Base-by-base conservation (phyloP, 2,797 vertebrate species). In the Girardinus metallicus region DNA sequence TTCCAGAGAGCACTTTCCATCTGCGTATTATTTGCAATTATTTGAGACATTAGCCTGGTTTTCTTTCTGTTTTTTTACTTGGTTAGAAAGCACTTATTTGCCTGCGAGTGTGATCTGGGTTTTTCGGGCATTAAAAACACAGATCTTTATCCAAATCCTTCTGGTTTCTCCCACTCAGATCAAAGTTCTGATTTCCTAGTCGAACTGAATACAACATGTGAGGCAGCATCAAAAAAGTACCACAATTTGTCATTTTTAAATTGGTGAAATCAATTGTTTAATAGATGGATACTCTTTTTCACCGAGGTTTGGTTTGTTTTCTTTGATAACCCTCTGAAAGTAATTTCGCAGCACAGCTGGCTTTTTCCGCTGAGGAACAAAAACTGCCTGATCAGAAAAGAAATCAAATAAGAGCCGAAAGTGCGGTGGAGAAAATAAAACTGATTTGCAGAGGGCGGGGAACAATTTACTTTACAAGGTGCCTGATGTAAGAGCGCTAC, bases 381-480 rank as follows among this genome's bases (percentile, higher is more conserved):
- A 68, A 64, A 15, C 72, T 78, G 57, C 44, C 78, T 78, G 71
- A 84, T 47, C 62, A 53, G 31, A 71, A 77, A 53, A 1, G 2
- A 0, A 84, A 80, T 44, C 41, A 74, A 66, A 39, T n/a, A 70
- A 74, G 73, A 2, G 51, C 68, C 75, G 53, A 43, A 36, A 83
- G 60, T 81, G 0, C 68, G 75, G 44, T 21, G 36, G 57, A 18
- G 31, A 77, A 76, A 78, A 41, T 74, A 60, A 79, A 77, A 62
- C 23, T 1, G 41, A 21, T n/a, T 73, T 29, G 53, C 23, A 26
- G 81, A 53, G 51, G 8, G 53, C 39, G 55, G 81, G 84, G 43
- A 85, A 80, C 79, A 79, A 80, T 79, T 34, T 55, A 78, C 72
- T 79, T 62, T 16, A 36, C 29, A 64, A 21, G 31, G 31, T 49